A percentile compares a stretch with the other conserved stretches of the same genome.
phyloP scores from a whole-genome alignment of 2,888 invertebrate species.

The Dicranocentrus wangi region DNA sequence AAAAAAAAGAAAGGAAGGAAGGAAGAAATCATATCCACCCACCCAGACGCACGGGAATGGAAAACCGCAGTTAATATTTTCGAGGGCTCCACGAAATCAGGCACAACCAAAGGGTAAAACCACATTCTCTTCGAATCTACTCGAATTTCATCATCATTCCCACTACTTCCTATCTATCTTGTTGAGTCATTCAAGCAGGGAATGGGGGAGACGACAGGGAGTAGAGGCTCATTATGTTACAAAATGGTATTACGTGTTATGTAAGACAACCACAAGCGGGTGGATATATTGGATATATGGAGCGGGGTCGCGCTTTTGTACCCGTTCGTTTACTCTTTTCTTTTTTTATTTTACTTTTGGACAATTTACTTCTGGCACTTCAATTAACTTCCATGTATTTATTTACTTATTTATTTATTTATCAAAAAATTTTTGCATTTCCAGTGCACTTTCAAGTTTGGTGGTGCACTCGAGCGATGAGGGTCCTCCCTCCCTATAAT shows the following conservation, averaged over 20 bases:
- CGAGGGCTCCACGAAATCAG: slow-evolving; percentile 47
- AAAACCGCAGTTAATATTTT: slow-evolving; percentile 58
- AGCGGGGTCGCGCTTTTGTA: too few relatives aligned
- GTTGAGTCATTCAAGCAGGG: slow-evolving; percentile 41
- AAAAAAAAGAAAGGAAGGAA: slow-evolving; percentile 37
- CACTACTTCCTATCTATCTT: slow-evolving; percentile 35
- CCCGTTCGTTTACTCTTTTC: too few relatives aligned
- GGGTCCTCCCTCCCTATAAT: too few relatives aligned
- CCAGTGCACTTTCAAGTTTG: too few relatives aligned
- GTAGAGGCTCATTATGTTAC: too few relatives aligned
- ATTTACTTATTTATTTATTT: too few relatives aligned
- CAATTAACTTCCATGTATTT: slow-evolving; percentile 20
- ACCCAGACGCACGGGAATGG: slow-evolving; percentile 31
- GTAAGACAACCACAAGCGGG: too few relatives aligned
- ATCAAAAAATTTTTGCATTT: too few relatives aligned
- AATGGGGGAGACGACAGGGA: slow-evolving; percentile 16
- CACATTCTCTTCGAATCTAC: slow-evolving; percentile 44
- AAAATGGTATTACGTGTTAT: too few relatives aligned
- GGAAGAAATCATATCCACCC: slow-evolving; percentile 18
- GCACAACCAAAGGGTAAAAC: slow-evolving; percentile 43
- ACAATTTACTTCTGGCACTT: slow-evolving; percentile 38
- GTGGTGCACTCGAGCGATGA: too few relatives aligned
- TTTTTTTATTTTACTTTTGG: slow-evolving; percentile 34
- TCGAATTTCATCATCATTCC: slow-evolving; percentile 40
- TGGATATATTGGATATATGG: too few relatives aligned